phyloP scores from a whole-genome alignment of 2,113 vertebrate species.

The Pomatostomus ruficeps region DNA sequence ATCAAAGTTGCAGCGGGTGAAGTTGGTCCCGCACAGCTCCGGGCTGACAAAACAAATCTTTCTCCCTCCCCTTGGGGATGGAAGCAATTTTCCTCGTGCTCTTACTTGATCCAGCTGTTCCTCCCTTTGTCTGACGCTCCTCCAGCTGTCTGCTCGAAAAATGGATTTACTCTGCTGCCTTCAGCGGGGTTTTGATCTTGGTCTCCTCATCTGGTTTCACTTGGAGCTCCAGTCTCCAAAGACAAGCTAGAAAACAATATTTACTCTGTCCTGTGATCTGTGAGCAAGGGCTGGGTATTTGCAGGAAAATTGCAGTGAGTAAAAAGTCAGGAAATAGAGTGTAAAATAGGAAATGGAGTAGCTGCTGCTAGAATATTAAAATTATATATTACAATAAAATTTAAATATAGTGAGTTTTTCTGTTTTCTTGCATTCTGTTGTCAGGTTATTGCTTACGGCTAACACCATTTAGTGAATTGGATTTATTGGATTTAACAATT shows the following conservation, averaged over 20 bases:
- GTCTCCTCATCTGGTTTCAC: constrained; percentile 15
- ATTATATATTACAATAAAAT: neutral
- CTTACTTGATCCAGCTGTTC: constrained; percentile 62
- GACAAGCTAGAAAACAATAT: neutral
- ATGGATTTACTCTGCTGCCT: neutral
- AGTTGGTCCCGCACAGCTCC: neutral
- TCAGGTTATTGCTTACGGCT: neutral
- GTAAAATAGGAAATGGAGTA: neutral
- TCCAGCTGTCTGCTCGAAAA: constrained; percentile 41
- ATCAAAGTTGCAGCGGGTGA: neutral
- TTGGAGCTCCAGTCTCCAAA: neutral
- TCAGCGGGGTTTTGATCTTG: constrained; percentile 13
- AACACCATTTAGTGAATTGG: neutral
- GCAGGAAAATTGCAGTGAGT: neutral
- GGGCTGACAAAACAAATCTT: neutral
- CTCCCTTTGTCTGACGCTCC: constrained; percentile 45
- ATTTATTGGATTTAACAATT: neutral
- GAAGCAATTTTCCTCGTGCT: constrained; percentile 51
- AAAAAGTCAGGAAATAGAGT: neutral
- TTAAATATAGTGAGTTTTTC: neutral
- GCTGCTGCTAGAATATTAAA: neutral
- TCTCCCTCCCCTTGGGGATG: constrained; percentile 43
- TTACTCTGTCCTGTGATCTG: constrained; percentile 10
- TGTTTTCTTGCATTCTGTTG: neutral
- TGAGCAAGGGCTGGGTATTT: neutral